These are phyloP conservation scores for Theretra japonica DNA, from an alignment of 2,888 invertebrate species.

Conservation along the genomic window DNA sequence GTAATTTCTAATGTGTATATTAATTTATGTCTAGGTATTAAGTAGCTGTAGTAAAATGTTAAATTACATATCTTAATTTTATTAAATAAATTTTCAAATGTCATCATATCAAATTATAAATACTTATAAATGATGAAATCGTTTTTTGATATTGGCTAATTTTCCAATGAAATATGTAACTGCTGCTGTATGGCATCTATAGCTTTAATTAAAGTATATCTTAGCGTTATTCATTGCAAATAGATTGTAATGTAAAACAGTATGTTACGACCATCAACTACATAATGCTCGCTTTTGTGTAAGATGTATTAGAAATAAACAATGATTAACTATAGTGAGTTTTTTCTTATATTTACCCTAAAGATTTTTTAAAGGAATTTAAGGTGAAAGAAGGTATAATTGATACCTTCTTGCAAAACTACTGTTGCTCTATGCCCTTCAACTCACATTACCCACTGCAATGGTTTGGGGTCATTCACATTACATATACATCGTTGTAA, in stretches of 20 bases:
- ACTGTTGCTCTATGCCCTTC: no score
- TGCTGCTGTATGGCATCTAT: constrained; percentile 32
- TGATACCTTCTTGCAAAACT: no score
- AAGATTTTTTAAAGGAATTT: no score
- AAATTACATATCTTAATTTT: constrained; percentile 21
- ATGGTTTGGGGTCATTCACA: no score
- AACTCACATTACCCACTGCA: no score
- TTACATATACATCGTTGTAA: no score
- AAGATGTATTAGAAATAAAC: constrained; percentile 65
- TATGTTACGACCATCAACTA: constrained; percentile 47
- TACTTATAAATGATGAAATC: constrained; percentile 20
- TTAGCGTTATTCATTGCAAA: constrained; percentile 45
- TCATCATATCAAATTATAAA: constrained; percentile 31
- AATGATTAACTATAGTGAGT: constrained; percentile 21
- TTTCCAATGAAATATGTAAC: constrained; percentile 30
- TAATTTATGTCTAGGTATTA: constrained; percentile 2
- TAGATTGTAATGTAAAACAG: constrained; percentile 41
- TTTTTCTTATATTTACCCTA: background rate
- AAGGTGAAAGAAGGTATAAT: no score
- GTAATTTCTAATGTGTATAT: constrained; percentile 11
- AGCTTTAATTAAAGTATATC: constrained; percentile 42
- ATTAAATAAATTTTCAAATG: constrained; percentile 4
- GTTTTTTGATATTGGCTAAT: constrained; percentile 22
- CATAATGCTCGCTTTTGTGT: constrained; percentile 61
- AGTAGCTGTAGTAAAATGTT: constrained; percentile 17